Evolutionary conservation across 1,140 invertebrate species (phyloP).

Genomic region (Heliconius hermathena): DNA sequence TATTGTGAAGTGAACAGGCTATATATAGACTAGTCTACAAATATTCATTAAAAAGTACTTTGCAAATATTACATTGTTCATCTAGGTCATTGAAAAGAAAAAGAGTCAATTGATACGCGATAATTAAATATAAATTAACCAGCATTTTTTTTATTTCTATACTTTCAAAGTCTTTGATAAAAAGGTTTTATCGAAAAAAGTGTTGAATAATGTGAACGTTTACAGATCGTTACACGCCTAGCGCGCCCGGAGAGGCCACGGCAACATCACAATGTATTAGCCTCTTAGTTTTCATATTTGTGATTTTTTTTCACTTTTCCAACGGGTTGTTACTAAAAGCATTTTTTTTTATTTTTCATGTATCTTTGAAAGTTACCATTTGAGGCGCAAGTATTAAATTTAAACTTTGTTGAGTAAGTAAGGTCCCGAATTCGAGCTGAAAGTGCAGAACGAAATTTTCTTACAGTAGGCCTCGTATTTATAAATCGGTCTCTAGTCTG

Average conservation of each 20-base stretch:
- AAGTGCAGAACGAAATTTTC: neutral
- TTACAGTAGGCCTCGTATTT: neutral
- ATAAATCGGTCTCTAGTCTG: neutral
- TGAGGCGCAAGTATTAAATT: neutral
- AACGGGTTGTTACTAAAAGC: neutral
- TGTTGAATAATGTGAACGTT: conserved; percentile 27
- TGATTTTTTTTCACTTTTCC: neutral
- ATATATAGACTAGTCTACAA: neutral
- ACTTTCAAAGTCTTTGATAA: neutral
- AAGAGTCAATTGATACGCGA: neutral
- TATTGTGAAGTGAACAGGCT: neutral
- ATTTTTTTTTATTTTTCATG: neutral
- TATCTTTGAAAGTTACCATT: neutral
- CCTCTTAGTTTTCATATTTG: neutral
- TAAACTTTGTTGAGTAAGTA: too few relatives aligned
- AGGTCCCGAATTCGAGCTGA: neutral
- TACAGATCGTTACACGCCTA: conserved; percentile 26
- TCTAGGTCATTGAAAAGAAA: neutral
- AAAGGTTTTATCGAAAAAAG: neutral
- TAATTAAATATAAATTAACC: neutral
- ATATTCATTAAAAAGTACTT: neutral
- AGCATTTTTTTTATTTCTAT: neutral
- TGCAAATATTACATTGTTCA: neutral
- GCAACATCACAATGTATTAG: neutral
- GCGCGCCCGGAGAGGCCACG: conserved; percentile 6